phyloP scores from a whole-genome alignment of 2,113 vertebrate species.

The Colinus virginianus region DNA sequence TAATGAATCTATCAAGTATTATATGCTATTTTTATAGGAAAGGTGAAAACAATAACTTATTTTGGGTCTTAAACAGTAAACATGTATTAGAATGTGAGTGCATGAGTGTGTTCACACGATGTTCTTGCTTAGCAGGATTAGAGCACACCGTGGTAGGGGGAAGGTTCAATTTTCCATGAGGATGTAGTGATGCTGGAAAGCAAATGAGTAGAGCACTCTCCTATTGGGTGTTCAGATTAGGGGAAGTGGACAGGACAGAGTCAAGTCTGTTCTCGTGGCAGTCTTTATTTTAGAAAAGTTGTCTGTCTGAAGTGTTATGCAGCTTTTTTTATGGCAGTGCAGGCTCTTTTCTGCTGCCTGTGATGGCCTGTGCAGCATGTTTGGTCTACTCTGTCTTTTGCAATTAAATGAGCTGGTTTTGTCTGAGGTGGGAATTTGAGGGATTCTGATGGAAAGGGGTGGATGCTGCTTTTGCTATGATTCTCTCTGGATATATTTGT shows the following conservation, averaged over 20 bases:
- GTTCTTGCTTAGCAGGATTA: background rate
- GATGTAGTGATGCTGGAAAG: accelerated
- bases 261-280: background rate
- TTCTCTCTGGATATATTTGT: background rate
- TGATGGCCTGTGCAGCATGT: background rate
- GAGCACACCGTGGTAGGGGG: background rate
- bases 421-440: background rate
- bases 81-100: background rate
- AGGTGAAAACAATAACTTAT: background rate
- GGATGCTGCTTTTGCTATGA: background rate
- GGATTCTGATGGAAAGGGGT: background rate
- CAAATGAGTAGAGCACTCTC: background rate
- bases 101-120: accelerated
- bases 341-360: background rate
- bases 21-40: background rate
- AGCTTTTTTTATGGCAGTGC: background rate
- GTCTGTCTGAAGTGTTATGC: background rate
- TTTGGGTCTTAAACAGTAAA: background rate
- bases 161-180: background rate
- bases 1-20: background rate
- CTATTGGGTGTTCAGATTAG: background rate
- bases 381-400: background rate
- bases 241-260: background rate
- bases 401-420: background rate
- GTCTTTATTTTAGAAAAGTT: background rate